These are phyloP conservation scores for Lacanobia oleracea DNA, from an alignment of 2,888 invertebrate genomes.

Conservation along the genomic window DNA sequence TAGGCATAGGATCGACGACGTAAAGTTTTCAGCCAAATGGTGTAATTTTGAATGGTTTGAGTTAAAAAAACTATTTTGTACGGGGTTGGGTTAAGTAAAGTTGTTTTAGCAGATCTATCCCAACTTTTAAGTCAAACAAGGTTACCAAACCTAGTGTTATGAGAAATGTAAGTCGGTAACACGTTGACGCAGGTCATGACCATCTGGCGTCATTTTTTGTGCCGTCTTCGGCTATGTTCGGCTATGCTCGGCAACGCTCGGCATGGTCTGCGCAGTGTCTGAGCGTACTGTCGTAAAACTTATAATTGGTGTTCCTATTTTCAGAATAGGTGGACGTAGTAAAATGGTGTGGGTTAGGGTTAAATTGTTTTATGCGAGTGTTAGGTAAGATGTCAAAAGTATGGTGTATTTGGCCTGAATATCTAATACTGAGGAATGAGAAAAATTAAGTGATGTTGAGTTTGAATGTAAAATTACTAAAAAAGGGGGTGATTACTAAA, in stretches of 20 bases:
- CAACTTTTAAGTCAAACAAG: conserved; percentile 27
- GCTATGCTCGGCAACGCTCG: conserved; percentile 36
- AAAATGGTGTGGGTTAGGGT: conserved; percentile 41
- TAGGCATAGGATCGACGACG: no score
- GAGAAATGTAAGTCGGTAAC: conserved; percentile 66
- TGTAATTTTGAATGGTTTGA: no score
- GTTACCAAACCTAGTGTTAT: conserved; percentile 62
- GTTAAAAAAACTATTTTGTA: no score
- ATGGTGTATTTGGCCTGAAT: neutral
- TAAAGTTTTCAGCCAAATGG: no score
- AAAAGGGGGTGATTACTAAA: neutral
- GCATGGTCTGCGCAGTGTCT: conserved; percentile 64
- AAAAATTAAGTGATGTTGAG: no score
- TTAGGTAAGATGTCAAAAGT: neutral
- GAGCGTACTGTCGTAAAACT: conserved; percentile 62
- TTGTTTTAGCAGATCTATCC: conserved; percentile 18
- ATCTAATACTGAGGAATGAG: neutral
- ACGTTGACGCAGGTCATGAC: conserved; percentile 83
- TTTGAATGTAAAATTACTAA: no score
- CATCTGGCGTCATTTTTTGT: conserved; percentile 78
- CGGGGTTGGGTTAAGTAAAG: neutral
- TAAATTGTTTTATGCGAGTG: conserved; percentile 11
- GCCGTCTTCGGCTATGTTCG: conserved; percentile 43
- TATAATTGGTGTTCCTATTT: conserved; percentile 58
- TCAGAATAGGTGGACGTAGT: conserved; percentile 37